Base-by-base conservation (phyloP, 2,797 vertebrate genomes). In the Pitangus sulphuratus region DNA sequence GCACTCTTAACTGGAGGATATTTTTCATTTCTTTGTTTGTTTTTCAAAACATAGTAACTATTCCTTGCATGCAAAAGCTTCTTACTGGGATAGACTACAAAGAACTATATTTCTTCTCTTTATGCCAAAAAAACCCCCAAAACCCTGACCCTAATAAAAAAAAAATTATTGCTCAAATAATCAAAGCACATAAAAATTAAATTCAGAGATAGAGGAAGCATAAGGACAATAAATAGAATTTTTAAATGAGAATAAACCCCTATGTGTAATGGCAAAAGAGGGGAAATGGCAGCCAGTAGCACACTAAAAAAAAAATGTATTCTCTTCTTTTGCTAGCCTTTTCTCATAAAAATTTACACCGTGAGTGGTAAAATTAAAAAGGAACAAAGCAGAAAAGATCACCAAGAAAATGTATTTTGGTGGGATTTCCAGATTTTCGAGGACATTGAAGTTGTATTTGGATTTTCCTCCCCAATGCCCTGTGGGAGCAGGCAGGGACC, bases 121-220 rank as follows among this genome's bases (percentile, higher is more conserved):
- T 74, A 42, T 58, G 54, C 39, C 28, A 39, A 57, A 84, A 26
- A 51, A 30, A 30, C 3, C 15, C 16, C 28, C 28, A 11, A 50
- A 11, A 0, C 1, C 30, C 25, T 30, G 61, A 85, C 45, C 39
- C 70, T n/a, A n/a, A n/a, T n/a, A n/a, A 90, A 81, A 35, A 40
- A 89, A 74, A 35, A 12, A 77, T 91, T 90, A 74, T 53, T 90
- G 54, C 26, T 48, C 47, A 87, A 87, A 84, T 91, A 88, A 90
- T 64, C 40, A 76, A 57, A 91, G 7, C 3, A 4, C 28, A 56
- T 71, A 70, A 86, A 86, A 95, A 83, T 35, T 74, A 89, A 94
- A 95, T 75, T 84, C 44, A 71, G 77, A 91, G 64, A 80, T 78
- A 84, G 90, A 90, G 45, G 28, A 87, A 80, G 25, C 37, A 25